Base-by-base conservation (phyloP, 92 coral and sea anemone species). In the Plumapathes pennacea region DNA sequence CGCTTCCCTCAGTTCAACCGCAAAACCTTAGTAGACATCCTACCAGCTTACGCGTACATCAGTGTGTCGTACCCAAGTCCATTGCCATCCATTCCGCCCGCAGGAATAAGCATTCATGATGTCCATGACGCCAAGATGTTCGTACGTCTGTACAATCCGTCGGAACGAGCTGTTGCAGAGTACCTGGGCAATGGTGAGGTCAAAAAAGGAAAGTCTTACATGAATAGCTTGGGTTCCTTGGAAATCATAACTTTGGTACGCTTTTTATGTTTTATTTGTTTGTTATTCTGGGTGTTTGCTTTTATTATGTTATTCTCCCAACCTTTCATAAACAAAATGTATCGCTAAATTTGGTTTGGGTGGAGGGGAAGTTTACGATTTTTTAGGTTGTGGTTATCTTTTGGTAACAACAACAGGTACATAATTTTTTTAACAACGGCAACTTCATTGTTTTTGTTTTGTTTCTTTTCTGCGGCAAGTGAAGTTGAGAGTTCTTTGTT, bases 11-110 rank as follows among this genome's bases (percentile, higher is more conserved):
- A 32, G 0, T 78, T 72, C 50, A 2, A 17, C 25, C 27, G 53
- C 40, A 47, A 62, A 21, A 65, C 46, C 0, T 32, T 78, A 3
- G 14, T 84, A 25, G 50, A 48, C 5, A 10, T 12, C 10, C 23
- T 71, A 13, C 74, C 86, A 28, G 86, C 77, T 10, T 84, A 43
- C 30, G 86, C 83, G 0, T 78, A 85, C 47, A 59, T 85, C 37
- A 74, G 78, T 40, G 83, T 59, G 34, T 59, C 45, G 0, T 33
- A 48, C 37, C 78, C 61, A n/a, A 26, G 41, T 7, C 21, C 0
- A 23, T 21, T 38, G n/a, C 33, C 74, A 10, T 3, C 44, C 7
- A n/a, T 18, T 11, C 24, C 8, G 22, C 54, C 62, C 14, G 15
- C 21, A 10, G 64, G 52, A 8, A 2, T 21, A 20, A 57, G 19